Conservation (phyloP, 2,113 vertebrate genomes). For the Neolamprologus modestus region DNA sequence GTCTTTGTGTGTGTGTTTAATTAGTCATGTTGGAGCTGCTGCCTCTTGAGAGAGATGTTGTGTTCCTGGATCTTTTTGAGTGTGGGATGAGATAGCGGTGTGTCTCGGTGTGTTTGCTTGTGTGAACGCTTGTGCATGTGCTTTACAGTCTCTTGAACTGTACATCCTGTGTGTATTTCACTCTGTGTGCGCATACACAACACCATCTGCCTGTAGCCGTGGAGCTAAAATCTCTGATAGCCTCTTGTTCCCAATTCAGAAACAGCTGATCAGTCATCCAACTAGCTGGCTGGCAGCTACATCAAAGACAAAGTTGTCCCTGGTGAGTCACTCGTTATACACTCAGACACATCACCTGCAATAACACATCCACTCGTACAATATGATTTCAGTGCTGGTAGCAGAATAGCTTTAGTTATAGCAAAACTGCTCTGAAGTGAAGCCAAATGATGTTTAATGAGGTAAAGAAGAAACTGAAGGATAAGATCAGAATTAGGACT, state of each 20-base stretch:
- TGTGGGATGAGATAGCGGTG: neutral
- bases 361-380: slow-evolving; percentile 9
- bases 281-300: slow-evolving; percentile 49
- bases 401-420: neutral
- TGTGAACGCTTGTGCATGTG: neutral
- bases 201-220: slow-evolving; percentile 62
- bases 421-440: neutral
- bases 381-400: neutral
- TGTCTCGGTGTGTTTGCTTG: neutral
- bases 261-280: slow-evolving; percentile 67
- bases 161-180: neutral
- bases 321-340: slow-evolving; percentile 27
- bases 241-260: slow-evolving; percentile 43
- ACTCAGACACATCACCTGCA: slow-evolving; percentile 20
- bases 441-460: neutral
- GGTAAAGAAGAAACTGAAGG: neutral
- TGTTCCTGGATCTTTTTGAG: neutral
- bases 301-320: slow-evolving; percentile 59
- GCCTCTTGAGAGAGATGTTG: slow-evolving; percentile 22
- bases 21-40: slow-evolving; percentile 18
- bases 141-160: slow-evolving; percentile 16
- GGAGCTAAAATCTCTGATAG: slow-evolving; percentile 58
- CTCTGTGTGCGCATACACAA: slow-evolving; percentile 13
- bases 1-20: slow-evolving; percentile 16
- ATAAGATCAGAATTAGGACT: neutral